Evolutionary conservation across 30 jellyfish, hydroid and myxozoan genomes (phyloP).

Genomic region (Phacellophora camtschatica): DNA sequence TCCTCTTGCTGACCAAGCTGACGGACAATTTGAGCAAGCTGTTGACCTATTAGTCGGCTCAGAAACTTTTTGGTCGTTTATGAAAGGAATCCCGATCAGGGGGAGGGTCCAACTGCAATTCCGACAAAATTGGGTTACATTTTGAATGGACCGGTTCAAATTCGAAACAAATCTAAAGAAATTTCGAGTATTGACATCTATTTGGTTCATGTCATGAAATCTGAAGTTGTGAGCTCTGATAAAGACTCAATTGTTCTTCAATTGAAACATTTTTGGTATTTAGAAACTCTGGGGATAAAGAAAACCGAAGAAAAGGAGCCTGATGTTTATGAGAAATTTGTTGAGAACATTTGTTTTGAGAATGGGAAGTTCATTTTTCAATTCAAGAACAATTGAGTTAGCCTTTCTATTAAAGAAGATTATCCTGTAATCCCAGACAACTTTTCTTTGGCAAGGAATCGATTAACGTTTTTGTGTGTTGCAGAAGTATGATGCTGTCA

Average conservation of each 20-base stretch:
- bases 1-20: background rate
- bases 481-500: too few relatives aligned
- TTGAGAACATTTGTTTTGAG: too few relatives aligned
- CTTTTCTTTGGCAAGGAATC: too few relatives aligned
- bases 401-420: too few relatives aligned
- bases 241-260: background rate
- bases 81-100: background rate
- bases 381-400: too few relatives aligned
- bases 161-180: background rate
- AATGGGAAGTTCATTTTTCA: too few relatives aligned
- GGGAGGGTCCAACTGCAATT: slow-evolving; percentile 32
- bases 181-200: background rate
- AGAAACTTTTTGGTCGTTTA: slow-evolving; percentile 16
- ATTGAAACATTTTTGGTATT: too few relatives aligned
- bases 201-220: background rate
- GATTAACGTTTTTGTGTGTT: too few relatives aligned
- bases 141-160: slow-evolving; percentile 13
- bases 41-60: slow-evolving; percentile 15
- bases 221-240: background rate
- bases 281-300: too few relatives aligned
- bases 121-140: slow-evolving; percentile 5
- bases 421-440: too few relatives aligned
- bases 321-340: too few relatives aligned
- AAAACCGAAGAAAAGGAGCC: too few relatives aligned
- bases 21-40: background rate